Conservation (phyloP, 2,113 vertebrate species). For the Lepus americanus region DNA sequence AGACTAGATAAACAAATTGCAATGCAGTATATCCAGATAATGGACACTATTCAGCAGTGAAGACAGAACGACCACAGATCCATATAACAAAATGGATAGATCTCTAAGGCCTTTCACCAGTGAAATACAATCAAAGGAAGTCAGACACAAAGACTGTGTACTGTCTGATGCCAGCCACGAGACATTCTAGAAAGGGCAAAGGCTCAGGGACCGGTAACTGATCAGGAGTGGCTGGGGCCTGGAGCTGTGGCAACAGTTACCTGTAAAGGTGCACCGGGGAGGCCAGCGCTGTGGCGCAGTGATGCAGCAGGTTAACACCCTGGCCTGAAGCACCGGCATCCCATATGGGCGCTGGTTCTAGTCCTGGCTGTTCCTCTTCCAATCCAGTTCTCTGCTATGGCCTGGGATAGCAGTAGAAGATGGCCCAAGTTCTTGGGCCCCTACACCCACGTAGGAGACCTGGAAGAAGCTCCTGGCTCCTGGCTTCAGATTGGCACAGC, state of each 20-base stretch:
- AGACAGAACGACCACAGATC: constrained; percentile 40
- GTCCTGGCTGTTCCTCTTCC: no score
- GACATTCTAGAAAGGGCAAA: constrained; percentile 21
- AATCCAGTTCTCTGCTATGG: no score
- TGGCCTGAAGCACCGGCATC: no score
- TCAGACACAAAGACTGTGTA: neutral
- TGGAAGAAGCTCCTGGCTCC: no score
- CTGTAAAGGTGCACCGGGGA: neutral
- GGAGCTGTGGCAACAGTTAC: neutral
- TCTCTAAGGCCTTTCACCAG: neutral
- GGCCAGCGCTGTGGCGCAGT: no score
- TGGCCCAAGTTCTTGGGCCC: no score
- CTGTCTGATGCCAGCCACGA: neutral
- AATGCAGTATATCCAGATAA: neutral
- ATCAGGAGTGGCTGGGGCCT: neutral
- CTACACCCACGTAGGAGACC: no score
- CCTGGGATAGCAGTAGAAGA: no score
- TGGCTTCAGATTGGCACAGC: no score
- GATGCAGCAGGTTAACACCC: no score
- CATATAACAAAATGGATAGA: neutral
- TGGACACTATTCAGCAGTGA: neutral
- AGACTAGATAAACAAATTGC: neutral
- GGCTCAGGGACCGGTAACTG: neutral
- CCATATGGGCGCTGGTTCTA: no score
- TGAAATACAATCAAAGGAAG: constrained; percentile 32